Percentiles rank a stretch among this genome's conserved stretches.
phyloP scores from a whole-genome alignment of 2,113 vertebrate species.

The Bostrychus sinensis region DNA sequence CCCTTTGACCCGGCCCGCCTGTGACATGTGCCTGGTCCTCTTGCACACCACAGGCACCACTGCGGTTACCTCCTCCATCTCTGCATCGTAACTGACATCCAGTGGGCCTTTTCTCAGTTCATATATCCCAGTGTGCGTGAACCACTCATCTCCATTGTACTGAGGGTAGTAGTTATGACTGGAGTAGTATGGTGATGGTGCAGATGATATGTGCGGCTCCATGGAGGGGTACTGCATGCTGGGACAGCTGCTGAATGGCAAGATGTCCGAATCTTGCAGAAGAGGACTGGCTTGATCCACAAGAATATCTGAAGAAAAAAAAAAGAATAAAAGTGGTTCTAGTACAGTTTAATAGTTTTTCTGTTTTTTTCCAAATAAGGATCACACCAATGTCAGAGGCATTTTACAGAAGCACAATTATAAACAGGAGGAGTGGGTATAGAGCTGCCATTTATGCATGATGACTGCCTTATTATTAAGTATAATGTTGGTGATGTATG shows the following conservation, averaged over 20 bases:
- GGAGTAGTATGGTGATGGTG: constrained; percentile 86
- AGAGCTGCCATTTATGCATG: too few relatives aligned
- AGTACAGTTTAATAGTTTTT: too few relatives aligned
- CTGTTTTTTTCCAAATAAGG: too few relatives aligned
- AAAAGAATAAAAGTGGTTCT: constrained; percentile 4
- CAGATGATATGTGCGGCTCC: constrained; percentile 84
- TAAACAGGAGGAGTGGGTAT: too few relatives aligned
- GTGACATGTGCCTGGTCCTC: constrained; percentile 82
- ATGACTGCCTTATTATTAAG: too few relatives aligned
- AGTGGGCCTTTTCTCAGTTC: constrained; percentile 88
- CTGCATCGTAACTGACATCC: constrained; percentile 83
- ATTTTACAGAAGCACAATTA: too few relatives aligned
- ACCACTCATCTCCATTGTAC: constrained; percentile 92
- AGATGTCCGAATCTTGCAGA: constrained; percentile 86
- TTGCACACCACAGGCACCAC: constrained; percentile 79
- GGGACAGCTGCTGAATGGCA: constrained; percentile 85
- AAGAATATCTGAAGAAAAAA: constrained; percentile 83
- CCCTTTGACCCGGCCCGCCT: constrained; percentile 86
- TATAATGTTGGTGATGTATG: too few relatives aligned
- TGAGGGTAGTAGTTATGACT: constrained; percentile 87
- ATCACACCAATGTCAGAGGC: too few relatives aligned
- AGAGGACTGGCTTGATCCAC: constrained; percentile 86
- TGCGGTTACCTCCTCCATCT: constrained; percentile 79
- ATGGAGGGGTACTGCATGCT: constrained; percentile 84
- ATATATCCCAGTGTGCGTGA: constrained; percentile 84